These are phyloP conservation scores for Paracyclopina nana DNA, from an alignment of 1,140 invertebrate genomes.

Conservation along the genomic window DNA sequence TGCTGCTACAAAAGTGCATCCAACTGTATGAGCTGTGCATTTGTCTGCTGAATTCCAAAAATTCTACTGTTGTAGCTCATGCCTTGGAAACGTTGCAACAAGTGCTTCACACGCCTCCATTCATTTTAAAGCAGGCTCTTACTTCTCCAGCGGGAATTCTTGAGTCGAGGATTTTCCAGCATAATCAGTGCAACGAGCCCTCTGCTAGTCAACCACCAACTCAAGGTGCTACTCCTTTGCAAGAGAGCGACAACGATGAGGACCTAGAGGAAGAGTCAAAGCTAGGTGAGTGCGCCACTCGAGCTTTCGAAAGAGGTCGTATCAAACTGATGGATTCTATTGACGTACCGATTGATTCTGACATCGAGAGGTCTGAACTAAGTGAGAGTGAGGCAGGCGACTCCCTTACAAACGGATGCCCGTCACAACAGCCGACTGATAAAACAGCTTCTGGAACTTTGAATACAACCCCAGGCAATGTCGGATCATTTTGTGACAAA, in stretches of 20 bases:
- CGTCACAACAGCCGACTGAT: too few species aligned
- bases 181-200: not conserved
- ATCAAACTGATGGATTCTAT: too few species aligned
- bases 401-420: too few species aligned
- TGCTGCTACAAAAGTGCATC: not conserved
- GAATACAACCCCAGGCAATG: conserved; percentile 24
- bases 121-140: conserved; percentile 37
- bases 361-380: too few species aligned
- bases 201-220: not conserved
- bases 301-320: not conserved
- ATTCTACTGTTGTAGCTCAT: conserved; percentile 66
- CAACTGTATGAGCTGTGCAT: conserved; percentile 64
- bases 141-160: conserved; percentile 34
- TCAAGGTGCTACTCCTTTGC: not conserved
- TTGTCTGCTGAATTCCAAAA: conserved; percentile 41
- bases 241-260: not conserved
- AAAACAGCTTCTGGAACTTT: too few species aligned
- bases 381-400: too few species aligned
- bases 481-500: conserved; percentile 42
- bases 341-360: too few species aligned
- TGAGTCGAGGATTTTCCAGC: conserved; percentile 16
- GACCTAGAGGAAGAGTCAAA: not conserved
- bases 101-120: conserved; percentile 41
- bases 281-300: not conserved
- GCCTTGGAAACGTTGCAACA: conserved; percentile 56